Conservation (phyloP, 2,888 invertebrate species). For the Chirona hameri region DNA sequence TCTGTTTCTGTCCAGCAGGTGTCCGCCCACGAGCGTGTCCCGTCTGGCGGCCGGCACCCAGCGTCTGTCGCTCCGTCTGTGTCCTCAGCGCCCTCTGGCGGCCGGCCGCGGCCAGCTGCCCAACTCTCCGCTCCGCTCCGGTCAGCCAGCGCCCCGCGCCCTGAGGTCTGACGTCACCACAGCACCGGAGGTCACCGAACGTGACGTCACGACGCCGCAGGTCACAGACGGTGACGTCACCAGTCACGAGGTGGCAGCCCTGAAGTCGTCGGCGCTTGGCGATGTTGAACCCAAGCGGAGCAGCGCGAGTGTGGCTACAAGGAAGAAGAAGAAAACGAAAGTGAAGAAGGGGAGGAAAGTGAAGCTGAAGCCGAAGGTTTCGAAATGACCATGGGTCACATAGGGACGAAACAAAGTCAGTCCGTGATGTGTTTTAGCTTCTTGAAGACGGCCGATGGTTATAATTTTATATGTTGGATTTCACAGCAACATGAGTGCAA, state of each 20-base stretch:
- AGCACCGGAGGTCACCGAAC: background rate
- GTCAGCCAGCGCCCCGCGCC: background rate
- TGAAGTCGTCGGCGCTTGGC: background rate
- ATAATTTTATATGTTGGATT: too few species aligned
- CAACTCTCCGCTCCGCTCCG: background rate
- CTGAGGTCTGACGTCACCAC: background rate
- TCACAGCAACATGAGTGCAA: too few species aligned
- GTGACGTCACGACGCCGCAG: background rate
- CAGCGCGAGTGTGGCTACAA: background rate
- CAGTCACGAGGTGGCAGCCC: background rate
- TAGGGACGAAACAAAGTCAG: too few species aligned
- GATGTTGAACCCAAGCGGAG: background rate
- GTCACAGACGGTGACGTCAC: background rate
- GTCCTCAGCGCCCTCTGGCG: background rate
- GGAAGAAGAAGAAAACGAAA: background rate
- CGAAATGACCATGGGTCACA: background rate
- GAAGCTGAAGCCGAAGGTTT: background rate
- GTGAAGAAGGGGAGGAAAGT: background rate
- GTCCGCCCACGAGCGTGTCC: background rate
- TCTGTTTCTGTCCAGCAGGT: background rate
- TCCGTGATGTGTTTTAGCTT: too few species aligned
- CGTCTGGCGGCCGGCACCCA: background rate
- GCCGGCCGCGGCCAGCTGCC: background rate
- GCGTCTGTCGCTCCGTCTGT: background rate
- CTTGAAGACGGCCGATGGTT: too few species aligned